phyloP scores from a whole-genome alignment of 2,113 vertebrate species.

The Lampris incognitus region DNA sequence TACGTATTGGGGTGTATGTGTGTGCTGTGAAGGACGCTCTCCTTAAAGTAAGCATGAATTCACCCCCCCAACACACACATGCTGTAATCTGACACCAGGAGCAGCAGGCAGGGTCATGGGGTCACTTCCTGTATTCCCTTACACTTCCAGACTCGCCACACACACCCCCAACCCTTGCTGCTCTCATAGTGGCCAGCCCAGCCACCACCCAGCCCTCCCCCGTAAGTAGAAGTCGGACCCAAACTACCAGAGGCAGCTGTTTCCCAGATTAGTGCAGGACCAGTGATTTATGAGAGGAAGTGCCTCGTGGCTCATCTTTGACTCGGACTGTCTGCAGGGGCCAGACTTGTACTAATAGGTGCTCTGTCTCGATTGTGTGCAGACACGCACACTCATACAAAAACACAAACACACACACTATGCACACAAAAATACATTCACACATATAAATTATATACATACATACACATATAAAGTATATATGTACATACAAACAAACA shows the following conservation, averaged over 20 bases:
- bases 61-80: conserved; percentile 23
- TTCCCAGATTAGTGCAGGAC: conserved; percentile 92
- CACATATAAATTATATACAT: too few species aligned
- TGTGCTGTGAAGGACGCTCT: conserved; percentile 47
- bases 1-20: conserved; percentile 2
- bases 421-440: too few species aligned
- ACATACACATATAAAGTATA: too few species aligned
- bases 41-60: conserved; percentile 54
- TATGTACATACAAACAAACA: too few species aligned
- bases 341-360: conserved; percentile 74
- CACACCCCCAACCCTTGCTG: conserved; percentile 50
- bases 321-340: conserved; percentile 78
- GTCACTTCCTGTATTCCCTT: conserved; percentile 91
- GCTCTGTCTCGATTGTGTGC: conserved; percentile 74
- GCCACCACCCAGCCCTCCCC: conserved; percentile 43
- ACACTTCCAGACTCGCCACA: conserved; percentile 1
- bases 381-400: conserved; percentile 68
- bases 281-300: conserved; percentile 91
- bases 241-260: conserved; percentile 91
- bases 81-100: conserved; percentile 79
- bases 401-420: conserved; percentile 18
- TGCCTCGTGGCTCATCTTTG: conserved; percentile 82
- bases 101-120: conserved; percentile 93
- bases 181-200: conserved; percentile 60
- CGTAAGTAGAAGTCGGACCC: conserved; percentile 84